Base-by-base conservation (phyloP, 2,113 vertebrate species). In the Galbula dea region DNA sequence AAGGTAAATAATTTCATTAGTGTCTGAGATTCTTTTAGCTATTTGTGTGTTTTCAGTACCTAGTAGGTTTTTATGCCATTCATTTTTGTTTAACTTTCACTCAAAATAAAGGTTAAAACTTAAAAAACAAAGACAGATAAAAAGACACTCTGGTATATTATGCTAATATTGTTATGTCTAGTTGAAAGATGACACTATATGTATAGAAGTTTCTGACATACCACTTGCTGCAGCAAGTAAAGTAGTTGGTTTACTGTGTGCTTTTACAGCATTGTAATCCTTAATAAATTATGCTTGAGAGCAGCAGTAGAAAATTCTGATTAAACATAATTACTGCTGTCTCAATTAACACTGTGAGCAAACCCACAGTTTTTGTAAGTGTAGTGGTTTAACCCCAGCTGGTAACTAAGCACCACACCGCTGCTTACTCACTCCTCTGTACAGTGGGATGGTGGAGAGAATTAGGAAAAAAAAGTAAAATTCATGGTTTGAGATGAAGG, bases 1-100 rank as follows among this genome's bases (percentile, higher is more conserved):
- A 63, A 98, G 99, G 99, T 99, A 97, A 97, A 71, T 91, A 95
- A 86, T 93, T 91, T 54, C 74, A 16, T 91, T 27, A 62, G 10
- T 75, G 23, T 78, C 52, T 88, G 39, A 69, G 37, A 58, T 71
- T 84, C n/a, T 83, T 83, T n/a, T 81, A 62, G 32, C 7, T 68
- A n/a, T 54, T 8, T 88, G 4, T 68, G 4, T 67, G 10, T n/a
- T 85, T 61, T 79, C 22, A 39, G 24, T 63, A 23, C 11, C 6
- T 46, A 11, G 13, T 71, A 68, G 17, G 5, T n/a, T 87, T 48
- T 46, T 51, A n/a, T 78, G 26, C 6, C 4, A 16, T 36, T 59
- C 69, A 14, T 8, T 22, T 71, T 12, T 22, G 9, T 52, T 12
- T 8, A 24, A 21, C 6, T 83, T 39, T 79, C 3, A 2, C 10